These are phyloP conservation scores for Artemia sinica DNA, from an alignment of 2,888 invertebrate species.

Conservation along the genomic window DNA sequence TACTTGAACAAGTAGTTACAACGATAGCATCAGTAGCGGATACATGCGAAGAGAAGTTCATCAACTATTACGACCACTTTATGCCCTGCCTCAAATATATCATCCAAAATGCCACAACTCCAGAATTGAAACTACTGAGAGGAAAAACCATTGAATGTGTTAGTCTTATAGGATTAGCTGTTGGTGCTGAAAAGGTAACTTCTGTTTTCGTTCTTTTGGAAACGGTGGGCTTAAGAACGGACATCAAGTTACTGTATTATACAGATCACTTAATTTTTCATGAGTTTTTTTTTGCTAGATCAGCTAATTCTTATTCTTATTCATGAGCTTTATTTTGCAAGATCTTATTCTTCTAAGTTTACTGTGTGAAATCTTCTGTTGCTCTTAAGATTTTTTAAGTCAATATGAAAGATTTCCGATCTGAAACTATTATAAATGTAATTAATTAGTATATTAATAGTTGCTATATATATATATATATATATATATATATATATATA, in stretches of 20 bases:
- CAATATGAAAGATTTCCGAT: too few relatives aligned
- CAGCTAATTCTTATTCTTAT: too few relatives aligned
- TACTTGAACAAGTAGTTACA: slow-evolving; percentile 94
- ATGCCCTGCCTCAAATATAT: slow-evolving; percentile 91
- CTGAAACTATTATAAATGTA: too few relatives aligned
- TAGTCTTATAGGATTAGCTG: slow-evolving; percentile 67
- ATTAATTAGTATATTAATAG: too few relatives aligned
- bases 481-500: slow-evolving; percentile 37
- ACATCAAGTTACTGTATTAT: not conserved
- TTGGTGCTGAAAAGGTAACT: slow-evolving; percentile 33
- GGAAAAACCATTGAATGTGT: slow-evolving; percentile 99
- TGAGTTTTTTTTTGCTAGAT: slow-evolving; percentile 21
- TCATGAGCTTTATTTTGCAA: too few relatives aligned
- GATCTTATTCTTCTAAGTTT: too few relatives aligned
- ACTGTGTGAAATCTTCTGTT: too few relatives aligned
- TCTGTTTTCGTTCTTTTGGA: slow-evolving; percentile 16
- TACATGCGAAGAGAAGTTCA: slow-evolving; percentile 89
- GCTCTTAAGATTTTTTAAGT: too few relatives aligned
- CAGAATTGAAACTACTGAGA: slow-evolving; percentile 70
- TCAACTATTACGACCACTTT: slow-evolving; percentile 69
- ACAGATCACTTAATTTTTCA: not conserved
- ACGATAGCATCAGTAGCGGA: slow-evolving; percentile 97
- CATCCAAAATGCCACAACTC: slow-evolving; percentile 74
- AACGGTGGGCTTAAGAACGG: not conserved
- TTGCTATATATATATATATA: too few relatives aligned